These are phyloP conservation scores for Penaeus vannamei DNA, from an alignment of 1,140 invertebrate species.

Conservation along the genomic window DNA sequence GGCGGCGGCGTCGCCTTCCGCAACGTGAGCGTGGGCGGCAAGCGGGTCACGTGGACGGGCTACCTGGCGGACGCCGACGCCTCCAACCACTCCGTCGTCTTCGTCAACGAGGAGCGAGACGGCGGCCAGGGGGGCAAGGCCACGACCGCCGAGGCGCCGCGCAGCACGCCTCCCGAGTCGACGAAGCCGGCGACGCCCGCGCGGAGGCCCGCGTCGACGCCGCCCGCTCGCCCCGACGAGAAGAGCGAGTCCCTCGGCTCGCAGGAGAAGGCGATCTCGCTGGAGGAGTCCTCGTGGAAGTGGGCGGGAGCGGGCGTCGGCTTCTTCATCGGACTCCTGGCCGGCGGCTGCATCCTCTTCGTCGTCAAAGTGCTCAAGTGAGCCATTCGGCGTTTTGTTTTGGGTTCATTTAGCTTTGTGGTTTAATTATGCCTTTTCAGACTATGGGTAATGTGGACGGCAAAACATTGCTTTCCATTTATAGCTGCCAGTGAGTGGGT, in stretches of 20 bases:
- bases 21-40: constrained; percentile 50
- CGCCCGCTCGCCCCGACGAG: neutral
- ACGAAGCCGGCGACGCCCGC: neutral
- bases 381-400: neutral
- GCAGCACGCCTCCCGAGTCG: neutral
- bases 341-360: constrained; percentile 44
- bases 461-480: too few relatives aligned
- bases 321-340: constrained; percentile 50
- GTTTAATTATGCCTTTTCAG: neutral
- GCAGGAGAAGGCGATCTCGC: neutral
- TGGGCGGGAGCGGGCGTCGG: constrained; percentile 54
- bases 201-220: neutral
- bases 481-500: too few relatives aligned
- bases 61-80: constrained; percentile 5
- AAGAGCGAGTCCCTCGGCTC: neutral
- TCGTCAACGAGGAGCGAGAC: constrained; percentile 25
- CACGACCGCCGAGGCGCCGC: neutral
- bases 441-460: neutral
- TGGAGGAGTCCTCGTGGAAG: constrained; percentile 38
- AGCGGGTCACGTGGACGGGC: constrained; percentile 42
- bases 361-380: constrained; percentile 50
- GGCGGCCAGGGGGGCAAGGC: neutral
- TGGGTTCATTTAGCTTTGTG: neutral
- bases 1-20: constrained; percentile 47
- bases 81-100: constrained; percentile 35